Evolutionary conservation across 2,113 vertebrate genomes (phyloP).

Genomic region (Ophiodon elongatus): DNA sequence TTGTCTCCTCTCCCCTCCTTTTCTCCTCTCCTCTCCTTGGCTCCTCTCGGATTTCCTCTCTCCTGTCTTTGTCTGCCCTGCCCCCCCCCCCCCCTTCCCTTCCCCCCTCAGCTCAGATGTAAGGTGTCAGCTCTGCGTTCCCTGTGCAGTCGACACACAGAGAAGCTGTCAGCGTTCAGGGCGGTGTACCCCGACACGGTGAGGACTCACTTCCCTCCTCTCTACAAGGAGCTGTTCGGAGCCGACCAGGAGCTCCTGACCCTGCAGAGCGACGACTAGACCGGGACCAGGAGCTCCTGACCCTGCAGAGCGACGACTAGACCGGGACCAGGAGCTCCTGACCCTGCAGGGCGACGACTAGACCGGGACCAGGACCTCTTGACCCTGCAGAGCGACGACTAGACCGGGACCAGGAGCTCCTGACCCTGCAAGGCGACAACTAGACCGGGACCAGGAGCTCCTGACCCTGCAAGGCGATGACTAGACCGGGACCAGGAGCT

Average conservation of each 20-base stretch:
- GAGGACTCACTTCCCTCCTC: constrained; percentile 92
- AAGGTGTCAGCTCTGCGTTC: constrained; percentile 93
- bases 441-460: constrained; percentile 92
- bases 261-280: constrained; percentile 88
- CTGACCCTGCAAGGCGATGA: constrained; percentile 88
- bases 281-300: neutral
- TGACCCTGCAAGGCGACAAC: no score
- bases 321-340: neutral
- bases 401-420: constrained; percentile 15
- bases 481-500: constrained; percentile 62
- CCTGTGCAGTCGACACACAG: constrained; percentile 92
- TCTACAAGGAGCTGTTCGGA: constrained; percentile 95
- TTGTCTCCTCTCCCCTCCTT: no score
- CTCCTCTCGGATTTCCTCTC: no score
- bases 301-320: constrained; percentile 89
- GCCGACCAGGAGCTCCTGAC: constrained; percentile 91
- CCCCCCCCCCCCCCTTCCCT: neutral
- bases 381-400: constrained; percentile 89
- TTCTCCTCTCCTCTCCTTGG: neutral
- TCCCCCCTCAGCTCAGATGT: constrained; percentile 90
- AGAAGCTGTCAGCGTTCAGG: constrained; percentile 93
- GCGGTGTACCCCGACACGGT: constrained; percentile 94
- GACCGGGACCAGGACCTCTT: constrained; percentile 92
- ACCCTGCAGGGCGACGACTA: no score
- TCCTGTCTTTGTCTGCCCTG: no score